Conservation (phyloP, 2,888 invertebrate species). For the Eristalis pertinax region DNA sequence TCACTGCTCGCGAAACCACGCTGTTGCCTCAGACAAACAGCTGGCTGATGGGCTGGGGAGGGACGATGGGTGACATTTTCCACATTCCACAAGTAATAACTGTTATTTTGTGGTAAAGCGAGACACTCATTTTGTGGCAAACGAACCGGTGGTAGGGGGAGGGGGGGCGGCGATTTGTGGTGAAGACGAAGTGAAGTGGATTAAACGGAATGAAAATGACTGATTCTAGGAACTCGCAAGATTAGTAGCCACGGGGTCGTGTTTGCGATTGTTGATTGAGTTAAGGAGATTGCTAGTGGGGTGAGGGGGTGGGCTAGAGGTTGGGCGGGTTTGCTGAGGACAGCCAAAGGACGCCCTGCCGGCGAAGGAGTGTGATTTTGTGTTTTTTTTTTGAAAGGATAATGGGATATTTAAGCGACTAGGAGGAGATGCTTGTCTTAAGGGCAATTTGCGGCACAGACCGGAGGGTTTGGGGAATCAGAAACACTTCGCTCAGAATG, state of each 20-base stretch:
- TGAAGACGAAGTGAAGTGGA: background rate
- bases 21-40: background rate
- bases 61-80: background rate
- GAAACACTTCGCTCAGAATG: no score
- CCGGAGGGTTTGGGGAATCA: no score
- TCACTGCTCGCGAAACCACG: background rate
- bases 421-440: no score
- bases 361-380: background rate
- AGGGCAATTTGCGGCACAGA: no score
- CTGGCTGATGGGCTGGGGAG: background rate
- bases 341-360: no score
- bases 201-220: background rate
- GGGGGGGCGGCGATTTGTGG: background rate
- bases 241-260: background rate
- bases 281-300: background rate
- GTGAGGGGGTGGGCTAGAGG: no score
- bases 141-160: background rate
- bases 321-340: no score
- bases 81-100: conserved; percentile 4
- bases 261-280: background rate
- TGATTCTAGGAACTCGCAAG: background rate
- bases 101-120: conserved; percentile 13
- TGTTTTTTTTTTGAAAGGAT: background rate
- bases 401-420: background rate
- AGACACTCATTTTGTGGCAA: background rate